Evolutionary conservation across 2,888 invertebrate genomes (phyloP).

Genomic region (Caenorhabditis sp.): DNA sequence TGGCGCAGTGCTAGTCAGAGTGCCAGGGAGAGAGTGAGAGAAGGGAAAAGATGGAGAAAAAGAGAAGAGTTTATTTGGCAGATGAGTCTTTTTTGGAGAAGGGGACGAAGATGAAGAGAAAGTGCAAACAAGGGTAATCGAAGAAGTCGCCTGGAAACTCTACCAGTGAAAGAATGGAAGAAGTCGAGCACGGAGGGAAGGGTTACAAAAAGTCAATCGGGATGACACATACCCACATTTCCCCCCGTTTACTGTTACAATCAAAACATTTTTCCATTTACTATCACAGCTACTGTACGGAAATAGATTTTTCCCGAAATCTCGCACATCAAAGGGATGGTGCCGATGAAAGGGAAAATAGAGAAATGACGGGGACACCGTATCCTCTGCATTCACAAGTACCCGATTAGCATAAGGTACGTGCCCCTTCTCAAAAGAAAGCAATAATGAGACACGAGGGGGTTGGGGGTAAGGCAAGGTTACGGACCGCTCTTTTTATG

Average conservation of each 20-base stretch:
- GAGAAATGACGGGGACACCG: background rate
- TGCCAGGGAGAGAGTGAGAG: background rate
- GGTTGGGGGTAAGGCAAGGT: background rate
- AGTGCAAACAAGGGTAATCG: conserved; percentile 22
- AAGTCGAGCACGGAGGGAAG: background rate
- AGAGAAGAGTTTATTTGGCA: background rate
- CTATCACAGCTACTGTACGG: background rate
- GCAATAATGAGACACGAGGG: background rate
- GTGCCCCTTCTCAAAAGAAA: conserved; percentile 1
- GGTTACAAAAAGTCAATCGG: conserved; percentile 10
- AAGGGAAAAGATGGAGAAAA: conserved; percentile 13
- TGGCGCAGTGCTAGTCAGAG: conserved; percentile 25
- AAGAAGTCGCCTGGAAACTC: conserved; percentile 27
- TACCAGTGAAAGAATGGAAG: background rate
- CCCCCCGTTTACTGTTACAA: conserved; percentile 5
- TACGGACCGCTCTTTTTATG: no score
- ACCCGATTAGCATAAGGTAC: conserved; percentile 36
- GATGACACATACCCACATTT: conserved; percentile 22
- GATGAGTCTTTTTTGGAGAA: conserved; percentile 19
- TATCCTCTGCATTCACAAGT: conserved; percentile 29
- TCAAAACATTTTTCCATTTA: conserved; percentile 39
- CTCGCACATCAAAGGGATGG: conserved; percentile 6
- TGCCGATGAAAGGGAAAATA: conserved; percentile 11
- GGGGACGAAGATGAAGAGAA: background rate
- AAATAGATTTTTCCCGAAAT: conserved; percentile 12